Conservation (phyloP, 1,140 invertebrate species). For the Pomacea maculata region DNA sequence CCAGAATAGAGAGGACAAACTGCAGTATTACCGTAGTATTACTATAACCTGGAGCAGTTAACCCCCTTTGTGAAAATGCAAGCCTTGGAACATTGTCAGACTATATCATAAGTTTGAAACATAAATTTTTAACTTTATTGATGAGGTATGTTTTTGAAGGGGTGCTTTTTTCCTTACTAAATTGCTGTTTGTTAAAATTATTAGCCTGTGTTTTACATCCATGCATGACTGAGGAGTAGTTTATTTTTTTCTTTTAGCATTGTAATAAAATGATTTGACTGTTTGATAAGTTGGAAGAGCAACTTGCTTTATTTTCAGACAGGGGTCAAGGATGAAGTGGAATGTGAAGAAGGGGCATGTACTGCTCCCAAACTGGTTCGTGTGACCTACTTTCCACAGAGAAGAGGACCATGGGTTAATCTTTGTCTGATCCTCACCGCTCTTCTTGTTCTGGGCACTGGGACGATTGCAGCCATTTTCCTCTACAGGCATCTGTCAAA, state of each 20-base stretch:
- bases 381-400: conserved; percentile 35
- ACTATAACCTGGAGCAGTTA: too few relatives aligned
- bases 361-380: conserved; percentile 22
- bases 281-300: background rate
- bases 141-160: too few relatives aligned
- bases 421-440: conserved; percentile 79
- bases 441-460: conserved; percentile 77
- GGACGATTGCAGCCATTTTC: conserved; percentile 79
- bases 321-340: conserved; percentile 31
- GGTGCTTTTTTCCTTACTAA: too few relatives aligned
- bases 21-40: too few relatives aligned
- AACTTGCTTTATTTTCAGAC: conserved; percentile 27
- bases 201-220: too few relatives aligned
- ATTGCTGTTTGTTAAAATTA: too few relatives aligned
- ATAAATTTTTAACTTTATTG: too few relatives aligned
- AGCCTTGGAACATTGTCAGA: too few relatives aligned
- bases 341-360: conserved; percentile 10
- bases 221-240: too few relatives aligned
- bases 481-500: conserved; percentile 80
- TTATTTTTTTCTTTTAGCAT: background rate
- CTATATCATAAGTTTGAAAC: too few relatives aligned
- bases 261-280: background rate
- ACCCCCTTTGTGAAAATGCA: too few relatives aligned
- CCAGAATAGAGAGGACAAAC: too few relatives aligned
- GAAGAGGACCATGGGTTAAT: conserved; percentile 64